Evolutionary conservation across 2,113 vertebrate species (phyloP).

Genomic region (Eupsittula cactorum): DNA sequence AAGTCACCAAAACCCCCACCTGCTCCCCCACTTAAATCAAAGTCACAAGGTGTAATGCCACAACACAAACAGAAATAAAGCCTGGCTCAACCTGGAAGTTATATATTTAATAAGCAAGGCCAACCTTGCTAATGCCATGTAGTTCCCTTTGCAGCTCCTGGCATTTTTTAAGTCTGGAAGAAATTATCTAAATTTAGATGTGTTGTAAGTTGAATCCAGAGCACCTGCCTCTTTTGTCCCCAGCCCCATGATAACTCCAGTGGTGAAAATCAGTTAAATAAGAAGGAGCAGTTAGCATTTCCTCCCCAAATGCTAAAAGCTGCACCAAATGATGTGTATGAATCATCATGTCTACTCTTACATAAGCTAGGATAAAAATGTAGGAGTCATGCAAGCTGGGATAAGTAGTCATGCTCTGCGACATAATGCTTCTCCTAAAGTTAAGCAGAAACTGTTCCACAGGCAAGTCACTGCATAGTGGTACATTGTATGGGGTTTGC

Average conservation of each 20-base stretch:
- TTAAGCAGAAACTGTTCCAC: neutral
- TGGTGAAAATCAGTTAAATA: neutral
- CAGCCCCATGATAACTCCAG: neutral
- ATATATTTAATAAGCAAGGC: neutral
- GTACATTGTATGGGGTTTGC: neutral
- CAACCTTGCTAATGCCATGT: neutral
- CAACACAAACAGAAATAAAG: neutral
- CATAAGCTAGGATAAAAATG: conserved; percentile 1
- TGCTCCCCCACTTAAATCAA: neutral
- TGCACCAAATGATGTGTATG: conserved; percentile 3
- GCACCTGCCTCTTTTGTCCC: neutral
- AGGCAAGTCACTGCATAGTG: neutral
- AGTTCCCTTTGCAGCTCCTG: neutral
- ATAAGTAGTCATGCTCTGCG: neutral
- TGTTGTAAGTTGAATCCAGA: neutral
- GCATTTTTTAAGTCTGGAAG: neutral
- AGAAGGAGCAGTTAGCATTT: conserved; percentile 6
- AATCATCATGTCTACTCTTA: conserved; percentile 34
- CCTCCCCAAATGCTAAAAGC: conserved; percentile 36
- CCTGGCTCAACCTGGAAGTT: neutral
- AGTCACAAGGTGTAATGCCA: neutral
- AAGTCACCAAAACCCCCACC: neutral
- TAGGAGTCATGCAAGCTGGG: neutral
- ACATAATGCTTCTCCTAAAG: neutral
- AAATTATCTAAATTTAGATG: neutral